Base-by-base conservation (phyloP, 2,888 invertebrate genomes). In the Tenthredo notha region DNA sequence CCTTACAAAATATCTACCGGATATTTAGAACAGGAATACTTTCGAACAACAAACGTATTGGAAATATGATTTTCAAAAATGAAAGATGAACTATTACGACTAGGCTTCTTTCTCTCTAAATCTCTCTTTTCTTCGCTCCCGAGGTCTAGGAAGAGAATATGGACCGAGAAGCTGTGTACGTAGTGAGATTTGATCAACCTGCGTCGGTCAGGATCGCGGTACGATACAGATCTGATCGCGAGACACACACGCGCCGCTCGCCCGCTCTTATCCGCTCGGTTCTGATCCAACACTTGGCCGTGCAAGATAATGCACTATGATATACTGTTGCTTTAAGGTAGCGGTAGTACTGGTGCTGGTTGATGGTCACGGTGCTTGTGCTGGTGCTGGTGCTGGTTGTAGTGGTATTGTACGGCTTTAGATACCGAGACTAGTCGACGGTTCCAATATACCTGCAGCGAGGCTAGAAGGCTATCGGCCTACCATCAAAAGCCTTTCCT, bases 131-230 rank as follows among this genome's bases (percentile, higher is more conserved):
- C 43, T 43, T 21, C 37, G 40, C 18, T 21, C 72, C 21, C 47
- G 77, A 33, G 54, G 50, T 29, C 77, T 40, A 77, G 77, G 77
- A 77, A 77, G 77, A 77, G 77, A 77, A 54, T 77, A 61, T 61
- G 80, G 61, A 61, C 37, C 80, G 61, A 80, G 61, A 61, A 18
- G 61, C 80, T 80, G 80, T 80, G 65, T 61, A 83, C 65, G 47
- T 25, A 83, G 25, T 10, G 21, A 83, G 85, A 85, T 84, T 85
- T 86, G 85, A 87, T 87, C 88, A 89, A 89, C 88, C 89, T 89
- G 89, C 88, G 86, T 87, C 86, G 85, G 88, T 85, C 88, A 86
- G 87, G 87, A 87, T 90, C 88, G 87, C 47, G 10, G 77, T 18
- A 25, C 86, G 61, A 86, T 87, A 87, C 65, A 84, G 87, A 87